Conservation (phyloP, 1,140 invertebrate genomes). For the Scylla paramamosain region DNA sequence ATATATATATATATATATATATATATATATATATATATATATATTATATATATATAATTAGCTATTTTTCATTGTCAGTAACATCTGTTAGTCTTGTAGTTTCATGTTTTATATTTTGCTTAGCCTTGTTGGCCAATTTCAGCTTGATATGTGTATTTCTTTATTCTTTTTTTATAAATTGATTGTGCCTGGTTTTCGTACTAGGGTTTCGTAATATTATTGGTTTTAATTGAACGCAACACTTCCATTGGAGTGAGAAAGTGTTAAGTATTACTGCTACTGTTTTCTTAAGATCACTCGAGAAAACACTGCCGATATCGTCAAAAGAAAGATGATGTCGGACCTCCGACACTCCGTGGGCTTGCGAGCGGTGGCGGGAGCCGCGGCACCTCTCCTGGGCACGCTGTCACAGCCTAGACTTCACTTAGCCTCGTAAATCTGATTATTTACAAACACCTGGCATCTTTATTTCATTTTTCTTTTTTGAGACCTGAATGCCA, state of each 20-base stretch:
- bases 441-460: not conserved
- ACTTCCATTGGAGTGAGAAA: too few species aligned
- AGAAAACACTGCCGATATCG: not conserved
- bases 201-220: too few species aligned
- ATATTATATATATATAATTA: too few species aligned
- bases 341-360: not conserved
- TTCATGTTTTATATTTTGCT: too few species aligned
- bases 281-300: not conserved
- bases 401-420: not conserved
- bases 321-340: not conserved
- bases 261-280: too few species aligned
- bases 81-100: too few species aligned
- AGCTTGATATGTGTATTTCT: too few species aligned
- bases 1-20: conserved; percentile 44
- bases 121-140: too few species aligned
- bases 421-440: not conserved
- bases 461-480: not conserved
- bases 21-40: not conserved
- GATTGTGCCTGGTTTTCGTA: too few species aligned
- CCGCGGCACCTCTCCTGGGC: not conserved
- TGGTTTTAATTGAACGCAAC: too few species aligned
- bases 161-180: too few species aligned
- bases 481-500: not conserved
- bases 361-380: not conserved
- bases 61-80: too few species aligned